Evolutionary conservation across 2,888 invertebrate species (phyloP).

Genomic region (Dryobota labecula): DNA sequence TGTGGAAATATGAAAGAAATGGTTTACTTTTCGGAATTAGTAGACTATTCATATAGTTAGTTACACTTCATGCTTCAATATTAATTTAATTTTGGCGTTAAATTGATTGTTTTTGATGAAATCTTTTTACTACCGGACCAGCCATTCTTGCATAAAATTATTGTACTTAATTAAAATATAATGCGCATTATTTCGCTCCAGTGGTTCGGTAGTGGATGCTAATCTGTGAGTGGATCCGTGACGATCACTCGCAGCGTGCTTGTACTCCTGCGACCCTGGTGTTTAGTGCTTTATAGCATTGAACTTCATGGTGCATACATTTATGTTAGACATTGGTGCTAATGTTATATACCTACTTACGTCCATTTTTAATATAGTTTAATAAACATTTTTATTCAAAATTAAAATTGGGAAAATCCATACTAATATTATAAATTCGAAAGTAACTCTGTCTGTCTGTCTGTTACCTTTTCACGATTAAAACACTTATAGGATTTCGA

Average conservation of each 20-base stretch:
- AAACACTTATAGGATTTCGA: too few relatives aligned
- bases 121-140: background rate
- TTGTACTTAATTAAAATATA: constrained; percentile 9
- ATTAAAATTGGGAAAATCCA: too few relatives aligned
- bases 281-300: background rate
- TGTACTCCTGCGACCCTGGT: background rate
- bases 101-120: background rate
- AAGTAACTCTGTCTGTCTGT: too few relatives aligned
- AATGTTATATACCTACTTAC: background rate
- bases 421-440: too few relatives aligned
- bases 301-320: background rate
- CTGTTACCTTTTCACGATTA: too few relatives aligned
- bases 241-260: background rate
- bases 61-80: background rate
- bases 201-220: constrained; percentile 3
- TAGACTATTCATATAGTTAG: background rate
- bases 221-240: background rate
- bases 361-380: background rate
- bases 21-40: background rate
- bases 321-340: background rate
- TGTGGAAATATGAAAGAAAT: constrained; percentile 2
- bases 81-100: background rate
- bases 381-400: too few relatives aligned
- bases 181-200: constrained; percentile 1
- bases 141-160: background rate